Conservation (phyloP, 2,888 invertebrate genomes). For the Plagodis pulveraria region DNA sequence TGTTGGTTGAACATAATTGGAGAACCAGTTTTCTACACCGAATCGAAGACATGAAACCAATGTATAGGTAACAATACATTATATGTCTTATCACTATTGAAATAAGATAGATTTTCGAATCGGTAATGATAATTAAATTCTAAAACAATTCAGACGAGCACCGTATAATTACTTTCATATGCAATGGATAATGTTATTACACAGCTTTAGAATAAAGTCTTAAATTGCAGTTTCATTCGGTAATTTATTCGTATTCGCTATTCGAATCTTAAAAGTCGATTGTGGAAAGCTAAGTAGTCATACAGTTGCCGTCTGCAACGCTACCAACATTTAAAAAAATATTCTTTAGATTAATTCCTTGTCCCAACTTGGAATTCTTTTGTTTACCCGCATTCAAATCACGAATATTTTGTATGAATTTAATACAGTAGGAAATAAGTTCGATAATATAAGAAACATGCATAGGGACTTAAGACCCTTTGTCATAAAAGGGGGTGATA, state of each 20-base stretch:
- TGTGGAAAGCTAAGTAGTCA: constrained; percentile 5
- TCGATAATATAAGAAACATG: constrained; percentile 19
- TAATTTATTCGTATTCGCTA: constrained; percentile 16
- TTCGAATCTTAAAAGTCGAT: constrained; percentile 14
- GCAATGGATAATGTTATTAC: constrained; percentile 7
- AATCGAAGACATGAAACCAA: too few relatives aligned
- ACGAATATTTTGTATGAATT: constrained; percentile 11
- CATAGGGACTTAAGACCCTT: constrained; percentile 29
- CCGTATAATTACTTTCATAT: constrained; percentile 21
- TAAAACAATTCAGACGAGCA: constrained; percentile 26
- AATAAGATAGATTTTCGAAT: constrained; percentile 9
- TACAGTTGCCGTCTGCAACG: too few relatives aligned
- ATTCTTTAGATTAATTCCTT: too few relatives aligned
- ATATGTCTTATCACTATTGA: not conserved
- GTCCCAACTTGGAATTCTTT: constrained; percentile 24
- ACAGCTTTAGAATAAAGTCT: constrained; percentile 9
- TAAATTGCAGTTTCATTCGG: not conserved
- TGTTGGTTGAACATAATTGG: constrained; percentile 31
- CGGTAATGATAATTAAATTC: constrained; percentile 12
- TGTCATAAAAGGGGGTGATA: constrained; percentile 45
- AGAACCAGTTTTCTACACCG: constrained; percentile 30
- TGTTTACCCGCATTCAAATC: constrained; percentile 19
- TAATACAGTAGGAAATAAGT: constrained; percentile 17
- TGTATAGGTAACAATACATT: not conserved
- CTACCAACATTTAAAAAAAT: too few relatives aligned